Conservation (phyloP, 2,888 invertebrate species). For the Herminia tarsipennalis region DNA sequence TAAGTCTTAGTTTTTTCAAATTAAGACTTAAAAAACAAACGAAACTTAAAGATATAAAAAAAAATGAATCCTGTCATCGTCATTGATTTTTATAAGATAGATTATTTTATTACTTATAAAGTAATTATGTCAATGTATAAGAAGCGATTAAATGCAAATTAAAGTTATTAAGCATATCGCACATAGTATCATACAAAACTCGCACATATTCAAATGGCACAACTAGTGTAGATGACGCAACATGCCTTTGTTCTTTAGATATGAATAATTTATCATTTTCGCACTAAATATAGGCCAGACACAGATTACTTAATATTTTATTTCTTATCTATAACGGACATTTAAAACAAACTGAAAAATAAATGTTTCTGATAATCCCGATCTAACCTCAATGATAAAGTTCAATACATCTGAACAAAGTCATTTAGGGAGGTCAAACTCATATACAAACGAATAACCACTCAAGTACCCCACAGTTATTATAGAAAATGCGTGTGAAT, state of each 20-base stretch:
- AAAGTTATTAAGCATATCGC: no score
- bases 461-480: constrained; percentile 11
- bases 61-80: no score
- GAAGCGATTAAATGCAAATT: no score
- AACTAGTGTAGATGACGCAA: not conserved
- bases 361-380: not conserved
- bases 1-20: no score
- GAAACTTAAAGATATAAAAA: no score
- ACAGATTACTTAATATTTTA: constrained; percentile 9
- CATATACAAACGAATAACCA: constrained; percentile 2
- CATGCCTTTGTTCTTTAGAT: not conserved
- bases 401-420: constrained; percentile 7
- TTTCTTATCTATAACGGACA: constrained; percentile 5
- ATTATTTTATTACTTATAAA: no score
- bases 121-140: no score
- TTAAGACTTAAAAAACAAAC: no score
- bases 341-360: not conserved
- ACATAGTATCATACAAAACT: no score
- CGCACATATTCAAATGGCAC: no score
- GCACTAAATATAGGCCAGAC: constrained; percentile 9
- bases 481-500: constrained; percentile 16
- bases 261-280: not conserved
- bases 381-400: constrained; percentile 4
- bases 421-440: constrained; percentile 20
- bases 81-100: no score